A percentile compares a stretch with the other conserved stretches of the same genome.
These are phyloP conservation scores for Rattus rattus DNA, from an alignment of 2,113 vertebrate species.

Conservation along the genomic window DNA sequence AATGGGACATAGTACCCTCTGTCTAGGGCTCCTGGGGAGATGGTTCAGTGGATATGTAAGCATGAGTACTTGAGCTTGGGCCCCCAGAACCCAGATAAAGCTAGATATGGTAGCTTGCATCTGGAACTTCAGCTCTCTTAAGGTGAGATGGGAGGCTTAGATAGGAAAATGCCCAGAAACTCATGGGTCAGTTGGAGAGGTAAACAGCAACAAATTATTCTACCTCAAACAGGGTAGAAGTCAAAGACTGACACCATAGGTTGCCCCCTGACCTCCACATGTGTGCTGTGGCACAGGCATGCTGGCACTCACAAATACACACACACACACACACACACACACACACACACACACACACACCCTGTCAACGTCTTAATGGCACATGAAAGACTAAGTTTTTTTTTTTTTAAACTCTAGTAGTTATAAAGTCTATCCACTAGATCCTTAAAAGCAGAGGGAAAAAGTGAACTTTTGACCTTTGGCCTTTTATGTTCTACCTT, in stretches of 20 bases:
- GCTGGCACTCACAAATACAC: not conserved
- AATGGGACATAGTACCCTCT: not conserved
- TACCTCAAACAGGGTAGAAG: not conserved
- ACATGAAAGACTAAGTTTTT: not conserved
- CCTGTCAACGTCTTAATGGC: not conserved
- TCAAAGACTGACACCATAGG: not conserved
- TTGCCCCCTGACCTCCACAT: not conserved
- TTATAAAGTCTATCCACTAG: fast-evolving
- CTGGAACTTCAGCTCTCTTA: too few relatives aligned
- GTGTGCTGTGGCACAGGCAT: not conserved
- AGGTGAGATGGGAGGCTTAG: too few relatives aligned
- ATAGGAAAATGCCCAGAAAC: not conserved
- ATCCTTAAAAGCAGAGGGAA: not conserved
- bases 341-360: not conserved
- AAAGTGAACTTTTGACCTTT: not conserved
- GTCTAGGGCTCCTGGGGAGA: slow-evolving; percentile 1
- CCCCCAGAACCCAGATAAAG: not conserved
- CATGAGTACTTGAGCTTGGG: not conserved
- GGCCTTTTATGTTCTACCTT: not conserved
- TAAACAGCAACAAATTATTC: not conserved
- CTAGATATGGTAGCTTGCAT: not conserved
- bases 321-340: not conserved
- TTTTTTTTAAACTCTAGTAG: not conserved
- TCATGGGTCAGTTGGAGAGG: not conserved
- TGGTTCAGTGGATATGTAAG: not conserved